phyloP scores from a whole-genome alignment of 2,113 vertebrate genomes.

The Rhadina sibilatrix region DNA sequence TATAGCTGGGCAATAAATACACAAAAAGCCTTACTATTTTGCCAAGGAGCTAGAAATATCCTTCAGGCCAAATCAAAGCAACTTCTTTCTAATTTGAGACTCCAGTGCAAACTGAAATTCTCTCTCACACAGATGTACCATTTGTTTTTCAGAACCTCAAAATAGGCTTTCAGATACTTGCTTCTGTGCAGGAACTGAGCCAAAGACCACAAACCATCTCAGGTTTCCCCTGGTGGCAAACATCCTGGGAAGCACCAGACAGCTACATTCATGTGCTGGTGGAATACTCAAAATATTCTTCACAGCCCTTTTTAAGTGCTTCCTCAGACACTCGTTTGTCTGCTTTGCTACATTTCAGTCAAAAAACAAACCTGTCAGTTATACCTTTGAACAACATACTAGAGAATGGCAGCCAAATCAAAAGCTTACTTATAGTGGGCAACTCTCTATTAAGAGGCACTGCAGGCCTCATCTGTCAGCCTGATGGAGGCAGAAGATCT shows the following conservation, averaged over 20 bases:
- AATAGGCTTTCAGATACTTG: background rate
- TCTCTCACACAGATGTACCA: background rate
- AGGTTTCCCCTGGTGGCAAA: background rate
- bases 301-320: background rate
- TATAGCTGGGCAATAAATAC: constrained; percentile 12
- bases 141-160: background rate
- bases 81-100: background rate
- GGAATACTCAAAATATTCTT: background rate
- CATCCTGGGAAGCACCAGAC: background rate
- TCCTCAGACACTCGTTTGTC: background rate
- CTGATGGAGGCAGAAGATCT: background rate
- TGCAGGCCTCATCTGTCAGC: background rate
- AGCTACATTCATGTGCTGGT: background rate
- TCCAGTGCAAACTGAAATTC: background rate
- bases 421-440: background rate
- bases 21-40: constrained; percentile 27
- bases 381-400: background rate
- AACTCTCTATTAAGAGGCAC: background rate
- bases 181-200: background rate
- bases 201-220: background rate
- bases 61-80: background rate
- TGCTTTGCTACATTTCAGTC: background rate
- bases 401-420: background rate
- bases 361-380: background rate
- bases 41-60: constrained; percentile 16